Evolutionary conservation across 1,140 invertebrate species (phyloP).

Genomic region (Paraescarpia echinospica): DNA sequence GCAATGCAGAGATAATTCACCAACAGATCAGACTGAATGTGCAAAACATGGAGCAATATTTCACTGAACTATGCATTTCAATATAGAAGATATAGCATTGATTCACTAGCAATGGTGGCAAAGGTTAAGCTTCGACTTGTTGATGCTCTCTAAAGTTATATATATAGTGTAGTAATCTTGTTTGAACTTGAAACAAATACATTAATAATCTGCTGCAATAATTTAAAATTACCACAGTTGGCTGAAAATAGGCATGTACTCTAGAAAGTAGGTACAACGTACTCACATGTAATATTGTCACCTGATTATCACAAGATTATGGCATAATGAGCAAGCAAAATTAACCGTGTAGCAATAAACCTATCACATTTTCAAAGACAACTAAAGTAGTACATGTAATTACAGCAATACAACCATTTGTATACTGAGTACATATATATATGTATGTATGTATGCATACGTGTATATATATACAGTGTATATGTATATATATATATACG

Average conservation of each 20-base stretch:
- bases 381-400: not conserved
- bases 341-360: not conserved
- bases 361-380: not conserved
- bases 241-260: no score
- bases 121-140: not conserved
- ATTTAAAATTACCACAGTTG: not conserved
- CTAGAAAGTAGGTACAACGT: not conserved
- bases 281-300: not conserved
- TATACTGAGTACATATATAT: no score
- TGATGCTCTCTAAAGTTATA: no score
- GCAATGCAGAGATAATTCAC: not conserved
- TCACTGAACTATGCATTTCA: not conserved
- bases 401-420: no score
- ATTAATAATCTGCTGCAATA: not conserved
- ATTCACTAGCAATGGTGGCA: not conserved
- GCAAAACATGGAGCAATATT: no score
- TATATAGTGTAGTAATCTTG: not conserved
- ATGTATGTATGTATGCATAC: no score
- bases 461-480: no score
- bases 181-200: not conserved
- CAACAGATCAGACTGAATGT: not conserved
- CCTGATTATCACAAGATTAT: not conserved
- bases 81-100: not conserved
- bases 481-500: no score
- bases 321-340: not conserved